These are phyloP conservation scores for Zaprionus nigranus DNA, from an alignment of 1,140 invertebrate species.

Conservation along the genomic window DNA sequence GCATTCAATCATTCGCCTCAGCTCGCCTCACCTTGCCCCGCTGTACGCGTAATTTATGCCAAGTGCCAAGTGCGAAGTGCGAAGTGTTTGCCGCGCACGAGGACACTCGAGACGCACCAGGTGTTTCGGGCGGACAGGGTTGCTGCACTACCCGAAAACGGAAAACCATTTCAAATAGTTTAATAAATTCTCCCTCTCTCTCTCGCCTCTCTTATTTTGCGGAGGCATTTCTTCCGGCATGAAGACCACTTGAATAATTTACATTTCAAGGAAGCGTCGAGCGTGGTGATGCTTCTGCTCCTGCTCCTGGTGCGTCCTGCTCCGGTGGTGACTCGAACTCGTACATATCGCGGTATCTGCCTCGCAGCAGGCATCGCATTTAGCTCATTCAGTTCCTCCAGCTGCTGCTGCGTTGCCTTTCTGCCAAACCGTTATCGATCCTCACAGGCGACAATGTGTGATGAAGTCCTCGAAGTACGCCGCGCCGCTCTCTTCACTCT, in stretches of 20 bases:
- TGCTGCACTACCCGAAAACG: conserved; percentile 36
- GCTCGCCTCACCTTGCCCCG: background rate
- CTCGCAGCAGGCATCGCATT: conserved; percentile 22
- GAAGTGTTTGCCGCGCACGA: conserved; percentile 31
- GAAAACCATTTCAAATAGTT: conserved; percentile 55
- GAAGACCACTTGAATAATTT: conserved; percentile 81
- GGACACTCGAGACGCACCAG: conserved; percentile 64
- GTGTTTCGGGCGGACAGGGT: conserved; percentile 50
- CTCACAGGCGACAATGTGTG: conserved; percentile 67
- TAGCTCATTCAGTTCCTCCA: conserved; percentile 13
- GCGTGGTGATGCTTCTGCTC: conserved; percentile 21
- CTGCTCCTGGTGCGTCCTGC: conserved; percentile 2
- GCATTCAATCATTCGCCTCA: conserved; percentile 35
- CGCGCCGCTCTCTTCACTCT: conserved; percentile 30
- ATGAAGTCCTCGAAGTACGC: conserved; percentile 63
- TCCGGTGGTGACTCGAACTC: conserved; percentile 46
- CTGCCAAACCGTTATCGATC: conserved; percentile 52
- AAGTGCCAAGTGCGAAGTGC: conserved; percentile 40
- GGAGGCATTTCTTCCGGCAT: conserved; percentile 43
- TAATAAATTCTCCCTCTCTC: conserved; percentile 1
- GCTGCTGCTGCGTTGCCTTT: conserved; percentile 39
- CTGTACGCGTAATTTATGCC: conserved; percentile 63
- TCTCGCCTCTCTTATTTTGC: background rate
- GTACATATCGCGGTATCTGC: conserved; percentile 22
- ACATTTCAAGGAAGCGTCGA: conserved; percentile 51